Conservation (phyloP, 2,797 vertebrate species). For the Anisognathus igniventris region DNA sequence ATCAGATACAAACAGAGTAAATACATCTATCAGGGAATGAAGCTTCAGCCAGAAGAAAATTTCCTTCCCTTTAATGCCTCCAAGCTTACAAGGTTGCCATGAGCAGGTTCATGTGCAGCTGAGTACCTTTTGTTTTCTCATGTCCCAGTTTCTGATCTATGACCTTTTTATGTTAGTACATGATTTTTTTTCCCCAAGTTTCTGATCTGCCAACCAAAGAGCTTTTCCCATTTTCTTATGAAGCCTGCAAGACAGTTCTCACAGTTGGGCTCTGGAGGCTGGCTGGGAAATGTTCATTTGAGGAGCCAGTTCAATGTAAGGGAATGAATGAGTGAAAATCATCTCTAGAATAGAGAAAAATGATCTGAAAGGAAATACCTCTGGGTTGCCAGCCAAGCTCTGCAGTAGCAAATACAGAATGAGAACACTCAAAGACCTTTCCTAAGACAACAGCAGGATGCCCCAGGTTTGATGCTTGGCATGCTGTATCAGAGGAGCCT, state of each 20-base stretch:
- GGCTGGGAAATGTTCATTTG: not conserved
- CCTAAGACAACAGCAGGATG: not conserved
- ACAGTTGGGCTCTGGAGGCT: not conserved
- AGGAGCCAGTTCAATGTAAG: not conserved
- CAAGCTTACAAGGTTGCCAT: not conserved
- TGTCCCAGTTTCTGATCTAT: not conserved
- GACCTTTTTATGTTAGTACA: not conserved
- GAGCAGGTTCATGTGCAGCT: not conserved
- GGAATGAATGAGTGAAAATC: not conserved
- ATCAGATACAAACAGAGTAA: not conserved
- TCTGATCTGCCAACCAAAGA: not conserved
- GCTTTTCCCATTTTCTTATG: not conserved
- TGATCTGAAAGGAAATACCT: not conserved
- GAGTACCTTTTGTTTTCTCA: not conserved
- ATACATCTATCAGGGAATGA: not conserved
- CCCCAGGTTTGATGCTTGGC: not conserved
- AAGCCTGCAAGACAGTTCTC: not conserved
- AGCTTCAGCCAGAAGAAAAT: not conserved
- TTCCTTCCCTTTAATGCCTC: not conserved
- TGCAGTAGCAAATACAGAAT: not conserved
- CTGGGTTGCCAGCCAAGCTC: not conserved
- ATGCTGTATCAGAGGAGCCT: not conserved
- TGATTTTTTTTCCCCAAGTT: not conserved
- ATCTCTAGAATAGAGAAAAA: not conserved
- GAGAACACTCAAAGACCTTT: not conserved